Evolutionary conservation across 35 echinoderm and acorn worm genomes (phyloP).

Genomic region (Heliocidaris tuberculata): DNA sequence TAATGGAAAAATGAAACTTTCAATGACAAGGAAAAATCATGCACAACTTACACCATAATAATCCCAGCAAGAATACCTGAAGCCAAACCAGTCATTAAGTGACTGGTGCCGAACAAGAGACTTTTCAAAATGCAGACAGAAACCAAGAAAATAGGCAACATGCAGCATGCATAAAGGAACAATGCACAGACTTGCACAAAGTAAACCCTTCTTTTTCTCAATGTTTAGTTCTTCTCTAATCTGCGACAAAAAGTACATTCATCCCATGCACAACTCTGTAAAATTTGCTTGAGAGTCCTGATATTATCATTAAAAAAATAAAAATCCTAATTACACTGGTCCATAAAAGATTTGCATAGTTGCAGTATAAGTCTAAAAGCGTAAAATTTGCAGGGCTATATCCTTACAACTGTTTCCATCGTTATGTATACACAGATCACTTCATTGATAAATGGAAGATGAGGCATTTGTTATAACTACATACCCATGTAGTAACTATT

Average conservation of each 20-base stretch:
- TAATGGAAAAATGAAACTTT: neutral
- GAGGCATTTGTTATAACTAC: no score
- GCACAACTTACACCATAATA: neutral
- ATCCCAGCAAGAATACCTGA: constrained; percentile 7
- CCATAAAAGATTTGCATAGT: neutral
- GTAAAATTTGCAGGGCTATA: neutral
- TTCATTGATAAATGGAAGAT: no score
- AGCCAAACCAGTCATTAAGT: neutral
- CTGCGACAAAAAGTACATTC: neutral
- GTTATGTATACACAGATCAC: no score
- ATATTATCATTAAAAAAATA: no score
- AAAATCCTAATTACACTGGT: no score
- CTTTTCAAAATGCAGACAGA: neutral
- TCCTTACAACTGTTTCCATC: no score
- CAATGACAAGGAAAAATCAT: neutral
- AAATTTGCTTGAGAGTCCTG: neutral
- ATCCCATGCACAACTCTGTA: neutral
- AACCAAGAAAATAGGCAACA: neutral
- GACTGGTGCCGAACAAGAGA: neutral
- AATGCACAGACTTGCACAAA: neutral
- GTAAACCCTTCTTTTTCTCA: neutral
- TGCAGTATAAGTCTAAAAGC: neutral
- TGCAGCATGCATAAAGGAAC: neutral
- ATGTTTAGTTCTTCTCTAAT: neutral
- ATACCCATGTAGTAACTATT: no score